A percentile compares a stretch with the other conserved stretches of the same genome.
Conservation (phyloP, 2,797 vertebrate genomes). For the Fistularia tabacaria region DNA sequence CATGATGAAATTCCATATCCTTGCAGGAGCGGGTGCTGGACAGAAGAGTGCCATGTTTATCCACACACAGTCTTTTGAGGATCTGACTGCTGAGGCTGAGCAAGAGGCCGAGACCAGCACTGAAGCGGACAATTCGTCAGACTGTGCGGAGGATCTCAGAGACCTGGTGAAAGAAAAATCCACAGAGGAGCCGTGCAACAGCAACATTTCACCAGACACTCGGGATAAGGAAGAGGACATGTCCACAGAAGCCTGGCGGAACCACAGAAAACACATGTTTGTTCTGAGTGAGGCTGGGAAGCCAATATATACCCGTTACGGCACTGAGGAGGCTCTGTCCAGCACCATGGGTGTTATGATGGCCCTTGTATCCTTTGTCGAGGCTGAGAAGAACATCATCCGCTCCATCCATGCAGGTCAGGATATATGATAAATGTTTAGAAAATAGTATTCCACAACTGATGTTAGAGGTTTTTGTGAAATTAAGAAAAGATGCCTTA, state of each 20-base stretch:
- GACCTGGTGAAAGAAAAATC: constrained; percentile 44
- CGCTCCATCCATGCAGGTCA: constrained; percentile 95
- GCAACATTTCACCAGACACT: constrained; percentile 55
- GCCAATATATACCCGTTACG: constrained; percentile 94
- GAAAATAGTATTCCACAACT: too few relatives aligned
- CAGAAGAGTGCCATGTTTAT: constrained; percentile 92
- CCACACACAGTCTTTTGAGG: constrained; percentile 90
- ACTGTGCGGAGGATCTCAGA: constrained; percentile 71
- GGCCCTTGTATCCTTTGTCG: constrained; percentile 94
- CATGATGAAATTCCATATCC: neutral
- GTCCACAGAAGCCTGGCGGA: constrained; percentile 85
- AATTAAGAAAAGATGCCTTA: too few relatives aligned
- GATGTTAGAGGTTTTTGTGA: too few relatives aligned
- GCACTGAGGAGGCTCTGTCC: constrained; percentile 93
- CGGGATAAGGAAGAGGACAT: constrained; percentile 84
- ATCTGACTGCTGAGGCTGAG: constrained; percentile 80
- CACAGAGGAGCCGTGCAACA: constrained; percentile 64
- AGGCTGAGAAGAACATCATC: constrained; percentile 90
- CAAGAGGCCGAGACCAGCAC: constrained; percentile 51
- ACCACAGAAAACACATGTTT: constrained; percentile 91
- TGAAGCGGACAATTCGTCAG: constrained; percentile 21
- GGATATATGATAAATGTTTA: neutral
- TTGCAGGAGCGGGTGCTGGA: constrained; percentile 78
- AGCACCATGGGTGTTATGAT: constrained; percentile 98
- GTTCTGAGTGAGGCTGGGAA: constrained; percentile 96